Evolutionary conservation across 2,113 vertebrate species (phyloP).

Genomic region (Psephotus haematonotus): DNA sequence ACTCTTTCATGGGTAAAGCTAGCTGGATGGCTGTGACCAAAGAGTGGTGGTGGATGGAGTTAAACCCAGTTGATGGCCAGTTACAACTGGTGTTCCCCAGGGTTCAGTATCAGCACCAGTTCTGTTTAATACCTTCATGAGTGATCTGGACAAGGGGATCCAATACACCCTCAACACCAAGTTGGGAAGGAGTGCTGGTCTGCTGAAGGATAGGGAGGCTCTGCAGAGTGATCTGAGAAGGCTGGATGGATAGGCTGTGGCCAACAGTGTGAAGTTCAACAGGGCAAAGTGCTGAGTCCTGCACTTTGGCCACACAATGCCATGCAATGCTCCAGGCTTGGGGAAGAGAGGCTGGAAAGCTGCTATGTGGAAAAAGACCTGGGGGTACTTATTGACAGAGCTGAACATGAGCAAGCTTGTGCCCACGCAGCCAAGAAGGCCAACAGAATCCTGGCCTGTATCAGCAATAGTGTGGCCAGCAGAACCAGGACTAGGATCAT

Average conservation of each 20-base stretch:
- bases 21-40: background rate
- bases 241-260: background rate
- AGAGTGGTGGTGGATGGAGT: background rate
- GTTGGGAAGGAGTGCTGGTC: background rate
- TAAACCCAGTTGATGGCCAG: background rate
- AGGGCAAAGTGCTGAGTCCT: background rate
- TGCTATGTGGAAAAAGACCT: background rate
- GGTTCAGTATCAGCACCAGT: background rate
- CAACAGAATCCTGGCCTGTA: background rate
- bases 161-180: background rate
- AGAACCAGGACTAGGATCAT: background rate
- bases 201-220: background rate
- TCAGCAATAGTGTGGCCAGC: background rate
- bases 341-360: background rate
- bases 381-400: background rate
- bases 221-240: background rate
- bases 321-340: background rate
- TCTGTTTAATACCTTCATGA: background rate
- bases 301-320: too few relatives aligned
- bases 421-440: background rate
- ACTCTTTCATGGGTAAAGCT: background rate
- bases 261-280: background rate
- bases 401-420: background rate
- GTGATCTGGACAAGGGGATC: background rate
- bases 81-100: background rate